phyloP scores from a whole-genome alignment of 2,797 vertebrate genomes.

The Phyllotis vaccarum region DNA sequence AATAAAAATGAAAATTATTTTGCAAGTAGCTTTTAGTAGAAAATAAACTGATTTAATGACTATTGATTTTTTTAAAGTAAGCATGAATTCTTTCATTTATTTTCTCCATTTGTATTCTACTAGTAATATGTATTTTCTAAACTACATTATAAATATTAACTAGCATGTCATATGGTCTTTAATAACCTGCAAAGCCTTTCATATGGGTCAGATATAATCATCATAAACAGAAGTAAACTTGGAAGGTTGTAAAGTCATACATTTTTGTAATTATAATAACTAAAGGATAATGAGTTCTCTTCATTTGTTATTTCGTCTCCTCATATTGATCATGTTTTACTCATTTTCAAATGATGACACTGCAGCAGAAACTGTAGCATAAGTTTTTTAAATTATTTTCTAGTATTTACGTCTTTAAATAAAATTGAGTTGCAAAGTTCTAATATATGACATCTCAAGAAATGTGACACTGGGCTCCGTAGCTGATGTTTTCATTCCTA shows the following conservation, averaged over 20 bases:
- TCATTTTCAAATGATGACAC: conserved; percentile 22
- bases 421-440: neutral
- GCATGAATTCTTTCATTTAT: conserved; percentile 19
- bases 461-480: neutral
- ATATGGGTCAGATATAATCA: neutral
- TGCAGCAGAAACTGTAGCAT: neutral
- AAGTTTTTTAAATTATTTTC: neutral
- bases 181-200: conserved; percentile 29
- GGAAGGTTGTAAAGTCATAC: conserved; percentile 22
- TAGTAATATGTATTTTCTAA: conserved; percentile 51
- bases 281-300: neutral
- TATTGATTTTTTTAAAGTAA: neutral
- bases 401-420: conserved; percentile 30
- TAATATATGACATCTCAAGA: neutral
- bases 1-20: conserved; percentile 38
- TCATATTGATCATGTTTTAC: neutral
- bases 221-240: neutral
- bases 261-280: conserved; percentile 15
- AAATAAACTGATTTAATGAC: conserved; percentile 2
- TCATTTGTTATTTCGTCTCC: conserved; percentile 28
- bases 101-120: conserved; percentile 27
- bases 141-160: conserved; percentile 40
- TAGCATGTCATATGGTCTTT: neutral
- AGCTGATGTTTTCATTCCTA: neutral
- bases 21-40: neutral